These are phyloP conservation scores for Sternarchorhynchus goeldii DNA, from an alignment of 2,797 vertebrate genomes.

Conservation along the genomic window DNA sequence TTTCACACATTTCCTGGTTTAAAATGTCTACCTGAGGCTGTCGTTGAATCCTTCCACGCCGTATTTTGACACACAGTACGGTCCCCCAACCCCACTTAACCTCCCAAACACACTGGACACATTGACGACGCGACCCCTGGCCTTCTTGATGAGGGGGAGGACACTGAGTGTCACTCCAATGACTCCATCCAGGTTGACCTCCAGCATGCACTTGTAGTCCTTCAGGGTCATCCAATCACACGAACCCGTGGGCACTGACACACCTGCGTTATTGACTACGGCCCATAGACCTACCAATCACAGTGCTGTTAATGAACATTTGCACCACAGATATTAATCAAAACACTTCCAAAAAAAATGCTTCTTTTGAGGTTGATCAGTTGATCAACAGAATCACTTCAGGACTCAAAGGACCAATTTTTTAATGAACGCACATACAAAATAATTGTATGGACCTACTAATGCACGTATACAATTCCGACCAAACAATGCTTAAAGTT, in stretches of 20 bases:
- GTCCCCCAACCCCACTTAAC: slow-evolving; percentile 67
- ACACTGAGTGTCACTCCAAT: slow-evolving; percentile 75
- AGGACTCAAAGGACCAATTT: too few relatives aligned
- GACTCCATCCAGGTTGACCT: slow-evolving; percentile 76
- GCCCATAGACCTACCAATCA: slow-evolving; percentile 74
- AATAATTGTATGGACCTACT: too few relatives aligned
- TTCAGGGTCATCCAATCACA: slow-evolving; percentile 73
- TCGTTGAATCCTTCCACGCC: slow-evolving; percentile 79
- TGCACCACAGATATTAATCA: too few relatives aligned
- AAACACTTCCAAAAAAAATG: too few relatives aligned
- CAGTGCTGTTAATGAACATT: not conserved
- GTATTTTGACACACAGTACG: slow-evolving; percentile 73
- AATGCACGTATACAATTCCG: too few relatives aligned
- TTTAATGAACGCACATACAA: too few relatives aligned
- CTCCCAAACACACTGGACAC: slow-evolving; percentile 76
- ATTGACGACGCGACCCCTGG: slow-evolving; percentile 76
- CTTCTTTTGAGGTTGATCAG: too few relatives aligned
- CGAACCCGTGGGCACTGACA: slow-evolving; percentile 64
- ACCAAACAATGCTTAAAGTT: too few relatives aligned
- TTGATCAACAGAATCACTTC: too few relatives aligned
- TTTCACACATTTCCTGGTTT: too few relatives aligned
- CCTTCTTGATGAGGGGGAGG: slow-evolving; percentile 77
- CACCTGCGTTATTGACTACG: slow-evolving; percentile 77
- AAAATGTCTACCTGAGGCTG: slow-evolving; percentile 69
- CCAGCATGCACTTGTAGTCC: slow-evolving; percentile 74